Percentiles rank a stretch among this genome's conserved stretches.
Conservation (phyloP, 2,113 vertebrate genomes). For the Myrmophylax atrothorax region DNA sequence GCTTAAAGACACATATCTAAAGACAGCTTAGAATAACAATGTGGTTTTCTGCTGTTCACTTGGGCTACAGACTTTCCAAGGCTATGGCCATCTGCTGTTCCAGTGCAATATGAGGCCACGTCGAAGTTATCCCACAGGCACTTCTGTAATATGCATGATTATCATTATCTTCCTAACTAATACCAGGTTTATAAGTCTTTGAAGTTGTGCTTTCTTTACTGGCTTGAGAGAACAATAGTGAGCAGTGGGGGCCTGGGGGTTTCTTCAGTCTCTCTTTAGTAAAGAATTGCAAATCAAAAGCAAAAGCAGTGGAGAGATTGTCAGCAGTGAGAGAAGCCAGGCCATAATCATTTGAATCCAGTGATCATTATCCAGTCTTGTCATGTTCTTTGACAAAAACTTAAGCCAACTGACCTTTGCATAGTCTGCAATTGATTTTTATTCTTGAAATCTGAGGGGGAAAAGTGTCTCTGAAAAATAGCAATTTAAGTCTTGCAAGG, state of each 20-base stretch:
- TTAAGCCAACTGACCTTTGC: background rate
- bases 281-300: background rate
- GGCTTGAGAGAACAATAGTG: background rate
- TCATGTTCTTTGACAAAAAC: background rate
- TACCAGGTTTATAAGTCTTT: slow-evolving; percentile 4
- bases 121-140: background rate
- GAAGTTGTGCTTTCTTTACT: slow-evolving; percentile 11
- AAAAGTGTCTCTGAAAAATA: background rate
- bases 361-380: background rate
- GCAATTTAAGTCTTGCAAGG: background rate
- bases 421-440: background rate
- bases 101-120: background rate
- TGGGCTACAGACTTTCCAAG: background rate
- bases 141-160: background rate
- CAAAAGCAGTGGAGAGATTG: background rate
- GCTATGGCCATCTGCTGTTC: background rate
- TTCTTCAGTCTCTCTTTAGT: background rate
- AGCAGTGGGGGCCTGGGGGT: background rate
- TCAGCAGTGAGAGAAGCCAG: slow-evolving; percentile 12
- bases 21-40: background rate
- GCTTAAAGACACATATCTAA: background rate
- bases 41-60: background rate
- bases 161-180: slow-evolving; percentile 18
- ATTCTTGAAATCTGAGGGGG: background rate
- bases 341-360: background rate